These are phyloP conservation scores for Pachydiplax longipennis DNA, from an alignment of 2,888 invertebrate species.

Conservation along the genomic window DNA sequence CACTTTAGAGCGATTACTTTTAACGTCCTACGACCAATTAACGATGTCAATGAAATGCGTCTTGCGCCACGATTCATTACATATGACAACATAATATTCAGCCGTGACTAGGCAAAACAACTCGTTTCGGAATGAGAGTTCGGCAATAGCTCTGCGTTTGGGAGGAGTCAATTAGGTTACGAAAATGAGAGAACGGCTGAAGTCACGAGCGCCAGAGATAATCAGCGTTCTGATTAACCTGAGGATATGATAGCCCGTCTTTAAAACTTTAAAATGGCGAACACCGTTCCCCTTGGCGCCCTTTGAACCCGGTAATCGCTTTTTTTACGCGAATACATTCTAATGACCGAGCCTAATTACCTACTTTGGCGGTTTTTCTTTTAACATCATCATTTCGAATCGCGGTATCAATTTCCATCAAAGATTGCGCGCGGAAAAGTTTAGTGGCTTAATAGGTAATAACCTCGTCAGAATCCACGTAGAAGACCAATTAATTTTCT, in stretches of 20 bases:
- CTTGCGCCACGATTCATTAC: not conserved
- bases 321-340: no score
- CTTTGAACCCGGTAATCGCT: no score
- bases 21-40: not conserved
- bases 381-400: no score
- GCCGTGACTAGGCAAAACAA: not conserved
- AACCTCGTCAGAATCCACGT: no score
- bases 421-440: no score
- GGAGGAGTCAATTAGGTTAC: not conserved
- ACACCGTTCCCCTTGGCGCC: no score
- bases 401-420: no score
- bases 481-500: no score
- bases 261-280: no score
- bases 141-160: not conserved
- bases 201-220: not conserved
- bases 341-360: no score
- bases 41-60: not conserved
- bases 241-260: not conserved
- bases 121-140: not conserved
- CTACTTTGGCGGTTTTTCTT: no score
- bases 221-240: not conserved
- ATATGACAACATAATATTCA: not conserved
- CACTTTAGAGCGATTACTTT: not conserved
- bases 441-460: no score
- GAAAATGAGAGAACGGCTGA: not conserved